These are phyloP conservation scores for Myocastor coypus DNA, from an alignment of 2,113 vertebrate species.

Conservation along the genomic window DNA sequence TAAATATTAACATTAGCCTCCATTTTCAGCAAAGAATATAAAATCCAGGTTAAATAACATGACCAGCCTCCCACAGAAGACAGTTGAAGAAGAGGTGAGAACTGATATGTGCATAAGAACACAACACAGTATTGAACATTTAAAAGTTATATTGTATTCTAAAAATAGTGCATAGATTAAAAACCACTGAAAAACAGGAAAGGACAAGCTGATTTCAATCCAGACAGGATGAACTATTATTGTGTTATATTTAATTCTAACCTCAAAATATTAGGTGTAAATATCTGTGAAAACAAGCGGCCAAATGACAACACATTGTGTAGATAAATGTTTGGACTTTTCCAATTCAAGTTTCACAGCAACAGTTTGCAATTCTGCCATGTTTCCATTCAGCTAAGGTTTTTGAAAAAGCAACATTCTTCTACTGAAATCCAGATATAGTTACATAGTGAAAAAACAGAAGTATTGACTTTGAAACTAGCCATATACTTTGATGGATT, in stretches of 20 bases:
- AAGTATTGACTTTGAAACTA: constrained; percentile 35
- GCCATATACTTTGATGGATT: not conserved
- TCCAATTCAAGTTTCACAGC: not conserved
- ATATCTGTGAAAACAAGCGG: not conserved
- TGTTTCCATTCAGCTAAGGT: not conserved
- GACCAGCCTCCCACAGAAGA: not conserved
- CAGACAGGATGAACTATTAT: not conserved
- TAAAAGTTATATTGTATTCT: constrained; percentile 37
- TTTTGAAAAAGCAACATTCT: constrained; percentile 28
- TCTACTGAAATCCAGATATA: constrained; percentile 34
- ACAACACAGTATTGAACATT: not conserved
- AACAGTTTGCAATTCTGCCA: constrained; percentile 16
- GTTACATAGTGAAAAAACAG: constrained; percentile 9
- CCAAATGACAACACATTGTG: not conserved
- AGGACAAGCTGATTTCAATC: not conserved
- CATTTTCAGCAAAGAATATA: not conserved
- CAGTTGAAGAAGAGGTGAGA: not conserved
- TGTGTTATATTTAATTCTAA: constrained; percentile 44
- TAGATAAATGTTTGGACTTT: not conserved
- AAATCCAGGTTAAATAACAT: not conserved
- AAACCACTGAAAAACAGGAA: constrained; percentile 1
- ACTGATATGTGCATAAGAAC: not conserved
- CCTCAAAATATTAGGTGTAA: not conserved
- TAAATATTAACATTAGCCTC: constrained; percentile 29
- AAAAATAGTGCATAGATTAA: not conserved